Evolutionary conservation across 2,113 vertebrate genomes (phyloP).

Genomic region (Merops nubicus): DNA sequence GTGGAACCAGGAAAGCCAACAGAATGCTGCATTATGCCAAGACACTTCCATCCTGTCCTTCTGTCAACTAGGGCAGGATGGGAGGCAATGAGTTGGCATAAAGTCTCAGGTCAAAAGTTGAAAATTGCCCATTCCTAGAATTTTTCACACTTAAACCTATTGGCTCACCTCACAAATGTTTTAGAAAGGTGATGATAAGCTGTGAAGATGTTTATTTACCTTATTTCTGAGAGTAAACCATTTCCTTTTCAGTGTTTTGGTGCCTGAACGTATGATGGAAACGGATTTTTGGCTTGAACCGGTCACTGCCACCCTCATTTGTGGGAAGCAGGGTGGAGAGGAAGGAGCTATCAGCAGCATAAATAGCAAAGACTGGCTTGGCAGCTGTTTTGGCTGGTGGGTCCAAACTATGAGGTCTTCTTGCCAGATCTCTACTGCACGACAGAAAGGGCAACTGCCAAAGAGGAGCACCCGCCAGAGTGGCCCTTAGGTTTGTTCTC

Average conservation of each 20-base stretch:
- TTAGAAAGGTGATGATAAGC: not conserved
- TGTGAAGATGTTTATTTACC: not conserved
- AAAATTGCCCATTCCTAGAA: conserved; percentile 28
- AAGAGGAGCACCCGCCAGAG: not conserved
- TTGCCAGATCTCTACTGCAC: not conserved
- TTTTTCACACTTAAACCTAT: not conserved
- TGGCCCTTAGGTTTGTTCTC: not conserved
- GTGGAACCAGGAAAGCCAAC: conserved; percentile 39
- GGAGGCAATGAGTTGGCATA: conserved; percentile 10
- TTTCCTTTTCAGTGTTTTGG: not conserved
- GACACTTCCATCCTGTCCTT: conserved; percentile 31
- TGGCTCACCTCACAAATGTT: not conserved
- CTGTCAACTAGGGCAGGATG: conserved; percentile 11
- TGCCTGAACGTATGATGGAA: not conserved
- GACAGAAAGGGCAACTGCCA: not conserved
- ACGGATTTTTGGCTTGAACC: not conserved
- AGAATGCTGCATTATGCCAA: conserved; percentile 26
- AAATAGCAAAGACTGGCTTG: not conserved
- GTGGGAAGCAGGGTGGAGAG: not conserved
- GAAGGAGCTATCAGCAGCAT: not conserved
- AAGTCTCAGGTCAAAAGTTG: conserved; percentile 31
- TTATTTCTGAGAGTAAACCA: not conserved
- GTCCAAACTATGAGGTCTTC: not conserved
- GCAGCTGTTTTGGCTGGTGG: not conserved
- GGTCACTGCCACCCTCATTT: not conserved